These are phyloP conservation scores for Lagria hirta DNA, from an alignment of 2,888 invertebrate genomes.

Conservation along the genomic window DNA sequence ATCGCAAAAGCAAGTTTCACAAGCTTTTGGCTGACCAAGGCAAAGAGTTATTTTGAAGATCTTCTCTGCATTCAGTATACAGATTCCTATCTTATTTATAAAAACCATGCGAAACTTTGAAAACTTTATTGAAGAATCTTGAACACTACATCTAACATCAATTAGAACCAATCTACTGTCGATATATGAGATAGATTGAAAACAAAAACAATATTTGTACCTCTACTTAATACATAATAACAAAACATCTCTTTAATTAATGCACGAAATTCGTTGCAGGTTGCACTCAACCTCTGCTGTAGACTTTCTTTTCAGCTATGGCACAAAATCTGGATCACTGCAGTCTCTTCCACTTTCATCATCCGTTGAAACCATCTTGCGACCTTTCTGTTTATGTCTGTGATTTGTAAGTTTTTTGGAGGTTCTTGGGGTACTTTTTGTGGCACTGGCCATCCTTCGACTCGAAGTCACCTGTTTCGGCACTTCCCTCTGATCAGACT, in stretches of 20 bases:
- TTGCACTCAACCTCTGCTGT: slow-evolving; percentile 43
- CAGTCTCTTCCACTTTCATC: slow-evolving; percentile 68
- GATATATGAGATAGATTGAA: not conserved
- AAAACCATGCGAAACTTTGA: slow-evolving; percentile 39
- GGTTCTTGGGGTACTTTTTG: slow-evolving; percentile 49
- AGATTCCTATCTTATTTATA: slow-evolving; percentile 42
- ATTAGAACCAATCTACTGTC: slow-evolving; percentile 17
- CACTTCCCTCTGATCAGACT: slow-evolving; percentile 54
- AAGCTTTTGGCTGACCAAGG: too few relatives aligned
- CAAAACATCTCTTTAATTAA: slow-evolving; percentile 24
- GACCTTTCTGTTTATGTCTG: slow-evolving; percentile 59
- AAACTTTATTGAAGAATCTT: slow-evolving; percentile 21
- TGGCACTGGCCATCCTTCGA: slow-evolving; percentile 52
- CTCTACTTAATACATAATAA: slow-evolving; percentile 27
- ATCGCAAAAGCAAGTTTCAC: too few relatives aligned
- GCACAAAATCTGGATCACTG: slow-evolving; percentile 61
- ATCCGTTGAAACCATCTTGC: slow-evolving; percentile 58
- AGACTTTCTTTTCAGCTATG: slow-evolving; percentile 49
- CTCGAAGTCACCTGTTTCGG: slow-evolving; percentile 58
- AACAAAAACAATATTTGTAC: slow-evolving; percentile 20
- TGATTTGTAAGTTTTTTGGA: slow-evolving; percentile 55
- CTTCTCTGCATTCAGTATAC: slow-evolving; percentile 40
- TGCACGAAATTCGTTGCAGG: slow-evolving; percentile 37
- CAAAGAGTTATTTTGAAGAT: slow-evolving; percentile 43
- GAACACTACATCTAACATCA: slow-evolving; percentile 9